Conservation (phyloP, 2,113 vertebrate species). For the Dendropsophus ebraccatus region DNA sequence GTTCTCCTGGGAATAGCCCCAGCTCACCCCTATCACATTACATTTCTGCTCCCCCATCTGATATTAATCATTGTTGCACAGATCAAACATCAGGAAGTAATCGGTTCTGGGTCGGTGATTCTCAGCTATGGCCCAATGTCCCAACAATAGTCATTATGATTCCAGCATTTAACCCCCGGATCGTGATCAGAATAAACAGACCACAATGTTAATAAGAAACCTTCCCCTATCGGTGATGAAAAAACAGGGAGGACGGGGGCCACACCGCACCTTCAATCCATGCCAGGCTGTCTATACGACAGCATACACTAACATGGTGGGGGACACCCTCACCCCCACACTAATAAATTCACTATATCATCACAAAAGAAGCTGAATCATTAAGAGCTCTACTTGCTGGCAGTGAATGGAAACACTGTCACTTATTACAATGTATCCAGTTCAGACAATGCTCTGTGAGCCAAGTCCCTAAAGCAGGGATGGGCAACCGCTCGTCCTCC, state of each 20-base stretch:
- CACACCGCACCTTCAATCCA: too few species aligned
- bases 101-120: not conserved
- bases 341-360: too few species aligned
- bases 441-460: not conserved
- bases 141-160: not conserved
- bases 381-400: not conserved
- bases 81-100: slow-evolving; percentile 23
- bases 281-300: too few species aligned
- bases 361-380: too few species aligned
- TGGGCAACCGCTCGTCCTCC: too few species aligned
- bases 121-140: not conserved
- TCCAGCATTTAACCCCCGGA: not conserved
- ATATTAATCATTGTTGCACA: slow-evolving; percentile 15
- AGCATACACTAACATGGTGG: too few species aligned
- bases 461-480: too few species aligned
- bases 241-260: not conserved
- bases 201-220: not conserved
- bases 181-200: not conserved
- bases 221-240: too few species aligned
- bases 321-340: too few species aligned
- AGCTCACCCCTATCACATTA: not conserved
- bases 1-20: not conserved
- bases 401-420: too few species aligned
- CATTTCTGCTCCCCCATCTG: not conserved
- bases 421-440: not conserved